Base-by-base conservation (phyloP, 2,797 vertebrate species). In the Pampus argenteus region DNA sequence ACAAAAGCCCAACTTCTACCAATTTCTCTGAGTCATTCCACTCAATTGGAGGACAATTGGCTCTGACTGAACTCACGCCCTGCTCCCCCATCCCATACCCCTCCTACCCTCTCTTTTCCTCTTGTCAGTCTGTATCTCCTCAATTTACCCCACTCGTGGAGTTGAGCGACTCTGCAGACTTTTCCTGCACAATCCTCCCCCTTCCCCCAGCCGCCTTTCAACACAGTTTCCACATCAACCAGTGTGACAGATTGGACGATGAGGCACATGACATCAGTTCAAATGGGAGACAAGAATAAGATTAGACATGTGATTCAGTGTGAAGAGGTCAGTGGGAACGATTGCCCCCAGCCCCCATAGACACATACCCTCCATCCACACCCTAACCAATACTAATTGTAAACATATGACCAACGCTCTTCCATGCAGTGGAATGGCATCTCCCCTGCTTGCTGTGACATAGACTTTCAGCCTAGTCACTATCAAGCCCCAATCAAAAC, bases 401-500 rank as follows among this genome's bases (percentile, higher is more conserved):
- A 90, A 94, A 92, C 93, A 92, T 91, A 90, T 90, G 93, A 95
- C 87, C 76, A 3, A 47, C 34, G 29, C 70, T 87, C 81, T 82
- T 72, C 11, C 3, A 2, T 70, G 78, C 62, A 18, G 64, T 69
- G 66, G 59, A 83, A 72, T 66, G 38, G 69, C n/a, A 17, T 84
- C 57, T 81, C 51, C 45, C 48, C 67, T 59, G 42, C 76, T 84
- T n/a, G 44, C 67, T 67, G 78, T 62, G 60, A 69, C 78, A 62
- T 70, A 68, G 80, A 38, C 69, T 81, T 88, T 51, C 76, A 88
- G 82, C 78, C 72, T 55, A 61, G 88, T 83, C 60, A 70, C 88
- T 89, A 92, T 94, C 92, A 81, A 83, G 76, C 70, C 82, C 86
- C 86, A 91, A 93, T 94, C 93, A 93, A 91, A 93, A 92, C 90